Evolutionary conservation across 2,888 invertebrate genomes (phyloP), one percentile per base, ranked within the genome.

Genomic region (Andrena flavipes): DNA sequence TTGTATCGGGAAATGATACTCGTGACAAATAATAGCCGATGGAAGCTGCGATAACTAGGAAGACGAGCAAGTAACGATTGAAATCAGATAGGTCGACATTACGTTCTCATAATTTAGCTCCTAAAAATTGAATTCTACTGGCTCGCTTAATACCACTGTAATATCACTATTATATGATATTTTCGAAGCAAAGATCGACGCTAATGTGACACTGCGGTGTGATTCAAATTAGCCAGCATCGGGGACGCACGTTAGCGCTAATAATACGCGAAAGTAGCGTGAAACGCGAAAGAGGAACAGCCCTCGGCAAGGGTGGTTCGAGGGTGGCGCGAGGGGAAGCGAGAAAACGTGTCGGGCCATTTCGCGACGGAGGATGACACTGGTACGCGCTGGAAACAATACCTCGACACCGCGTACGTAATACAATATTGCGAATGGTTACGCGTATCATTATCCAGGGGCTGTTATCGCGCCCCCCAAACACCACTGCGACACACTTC

Each of bases 351-450:
- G 69, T 82, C 67, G 73, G 59, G 70, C 81, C 72, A 81, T 85
- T 80, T 84, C 73, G 80, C 74, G 70, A 72, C 73, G 73, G 35
- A 64, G 81, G 69, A 84, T 81, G 79, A 83, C 76, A 75, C 63
- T 67, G 79, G 81, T 76, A 82, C 76, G 62, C 42, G 42, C 54
- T 70, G 87, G 84, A 87, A 90, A 91, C 90, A 90, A 91, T 90
- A 87, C 85, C 84, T 76, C 85, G 85, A 88, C 85, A 84, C 85
- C 89, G 85, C 85, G 85, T 84, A 81, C 75, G 83, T 86, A 83
- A 82, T 84, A 85, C 82, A 84, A 88, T 88, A 88, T 88, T 77
- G 88, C 85, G 86, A 88, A 89, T 87, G 84, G 88, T 86, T 86
- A 87, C 83, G 85, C 82, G 87, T 86, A 87, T 90, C 88, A 90